A percentile compares a stretch with the other conserved stretches of the same genome.
phyloP scores from a whole-genome alignment of 2,888 invertebrate genomes.

The Drosophila tanythrix region DNA sequence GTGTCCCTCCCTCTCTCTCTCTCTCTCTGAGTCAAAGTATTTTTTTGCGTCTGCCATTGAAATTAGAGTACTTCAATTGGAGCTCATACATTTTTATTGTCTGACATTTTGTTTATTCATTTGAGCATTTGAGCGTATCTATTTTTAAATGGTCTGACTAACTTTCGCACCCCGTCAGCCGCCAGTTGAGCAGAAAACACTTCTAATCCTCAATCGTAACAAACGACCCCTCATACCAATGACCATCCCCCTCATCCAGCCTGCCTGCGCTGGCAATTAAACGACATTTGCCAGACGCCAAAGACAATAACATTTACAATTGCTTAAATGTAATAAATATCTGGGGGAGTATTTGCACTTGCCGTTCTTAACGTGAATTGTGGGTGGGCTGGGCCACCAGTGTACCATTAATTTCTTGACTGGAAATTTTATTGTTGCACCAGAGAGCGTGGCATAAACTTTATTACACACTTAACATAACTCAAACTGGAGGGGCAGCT shows the following conservation, averaged over 20 bases:
- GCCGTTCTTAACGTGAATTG: constrained; percentile 23
- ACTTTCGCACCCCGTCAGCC: constrained; percentile 65
- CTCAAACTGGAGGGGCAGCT: constrained; percentile 42
- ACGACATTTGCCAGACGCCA: constrained; percentile 77
- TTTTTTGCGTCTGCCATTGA: constrained; percentile 77
- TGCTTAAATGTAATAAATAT: constrained; percentile 78
- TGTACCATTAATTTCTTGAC: constrained; percentile 54
- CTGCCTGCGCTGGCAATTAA: constrained; percentile 64
- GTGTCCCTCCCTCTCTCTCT: neutral
- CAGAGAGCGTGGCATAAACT: constrained; percentile 60
- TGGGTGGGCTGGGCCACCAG: constrained; percentile 52
- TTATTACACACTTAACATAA: constrained; percentile 67
- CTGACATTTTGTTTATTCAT: constrained; percentile 77
- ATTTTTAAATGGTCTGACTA: constrained; percentile 77
- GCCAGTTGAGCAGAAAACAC: constrained; percentile 21
- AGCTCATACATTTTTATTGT: constrained; percentile 75
- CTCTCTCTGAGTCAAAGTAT: constrained; percentile 10
- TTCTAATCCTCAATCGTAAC: constrained; percentile 17
- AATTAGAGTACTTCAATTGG: constrained; percentile 73
- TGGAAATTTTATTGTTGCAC: constrained; percentile 64
- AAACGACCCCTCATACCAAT: neutral
- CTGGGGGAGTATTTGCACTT: constrained; percentile 26
- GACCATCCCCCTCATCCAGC: neutral
- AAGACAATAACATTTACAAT: constrained; percentile 80
- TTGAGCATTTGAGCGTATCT: constrained; percentile 69